These are phyloP conservation scores for Lithophane leautieri DNA, from an alignment of 2,888 invertebrate genomes.

Conservation along the genomic window DNA sequence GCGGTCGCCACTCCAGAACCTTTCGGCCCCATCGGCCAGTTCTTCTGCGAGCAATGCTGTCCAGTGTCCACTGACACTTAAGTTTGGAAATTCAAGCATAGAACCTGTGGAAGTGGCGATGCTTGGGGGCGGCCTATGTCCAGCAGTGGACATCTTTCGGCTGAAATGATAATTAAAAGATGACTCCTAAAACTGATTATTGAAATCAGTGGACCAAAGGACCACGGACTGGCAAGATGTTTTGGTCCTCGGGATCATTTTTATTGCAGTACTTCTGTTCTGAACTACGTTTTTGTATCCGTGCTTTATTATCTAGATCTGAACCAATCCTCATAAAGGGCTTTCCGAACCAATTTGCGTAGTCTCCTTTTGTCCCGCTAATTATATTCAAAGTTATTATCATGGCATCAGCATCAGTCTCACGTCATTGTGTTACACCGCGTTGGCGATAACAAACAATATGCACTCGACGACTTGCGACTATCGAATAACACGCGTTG, in stretches of 20 bases:
- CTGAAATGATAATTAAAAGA: neutral
- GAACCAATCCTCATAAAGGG: constrained; percentile 3
- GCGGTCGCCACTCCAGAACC: neutral
- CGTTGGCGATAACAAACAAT: constrained; percentile 55
- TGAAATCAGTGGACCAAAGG: no score
- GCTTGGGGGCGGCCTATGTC: neutral
- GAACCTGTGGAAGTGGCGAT: neutral
- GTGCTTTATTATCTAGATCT: constrained; percentile 6
- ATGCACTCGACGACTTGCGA: constrained; percentile 35
- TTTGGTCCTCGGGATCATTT: neutral
- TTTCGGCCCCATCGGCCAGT: neutral
- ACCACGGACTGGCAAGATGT: neutral
- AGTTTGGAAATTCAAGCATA: neutral
- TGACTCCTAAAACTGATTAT: no score
- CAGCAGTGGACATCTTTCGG: neutral
- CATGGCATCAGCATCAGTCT: constrained; percentile 28
- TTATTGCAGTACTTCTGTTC: neutral
- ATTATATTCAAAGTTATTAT: constrained; percentile 51
- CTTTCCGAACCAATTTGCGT: constrained; percentile 6
- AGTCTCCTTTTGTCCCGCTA: constrained; percentile 31
- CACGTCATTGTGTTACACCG: constrained; percentile 50
- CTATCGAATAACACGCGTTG: constrained; percentile 60
- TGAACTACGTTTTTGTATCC: neutral
- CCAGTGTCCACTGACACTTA: neutral
- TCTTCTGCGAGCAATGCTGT: neutral